These are phyloP conservation scores for Sebastes steindachneri DNA, from an alignment of 2,797 vertebrate species.

Conservation along the genomic window DNA sequence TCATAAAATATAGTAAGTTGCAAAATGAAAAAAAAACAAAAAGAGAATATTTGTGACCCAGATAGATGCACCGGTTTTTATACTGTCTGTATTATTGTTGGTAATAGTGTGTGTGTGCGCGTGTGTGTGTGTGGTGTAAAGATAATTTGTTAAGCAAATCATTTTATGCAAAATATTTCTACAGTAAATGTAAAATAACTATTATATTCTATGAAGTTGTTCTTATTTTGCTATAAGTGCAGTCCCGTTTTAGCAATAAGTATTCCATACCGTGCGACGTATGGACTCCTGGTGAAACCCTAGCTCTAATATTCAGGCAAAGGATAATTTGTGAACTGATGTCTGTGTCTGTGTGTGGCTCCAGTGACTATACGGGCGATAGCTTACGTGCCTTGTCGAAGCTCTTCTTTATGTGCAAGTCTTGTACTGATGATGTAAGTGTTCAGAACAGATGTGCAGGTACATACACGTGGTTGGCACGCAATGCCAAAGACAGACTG, in stretches of 20 bases:
- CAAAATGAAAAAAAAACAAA: not conserved
- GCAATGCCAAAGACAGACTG: slow-evolving; percentile 54
- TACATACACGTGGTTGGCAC: slow-evolving; percentile 31
- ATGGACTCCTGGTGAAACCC: slow-evolving; percentile 42
- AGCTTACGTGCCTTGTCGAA: slow-evolving; percentile 78
- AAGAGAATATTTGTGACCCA: slow-evolving; percentile 33
- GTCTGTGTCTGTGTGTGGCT: slow-evolving; percentile 63
- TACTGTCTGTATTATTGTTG: slow-evolving; percentile 69
- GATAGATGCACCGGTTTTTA: slow-evolving; percentile 69
- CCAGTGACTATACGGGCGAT: slow-evolving; percentile 49
- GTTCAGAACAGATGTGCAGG: slow-evolving; percentile 38
- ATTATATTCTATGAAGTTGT: slow-evolving; percentile 62
- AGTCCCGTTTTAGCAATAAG: slow-evolving; percentile 81
- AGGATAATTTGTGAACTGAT: slow-evolving; percentile 25
- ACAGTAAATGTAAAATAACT: slow-evolving; percentile 65
- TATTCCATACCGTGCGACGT: slow-evolving; percentile 58
- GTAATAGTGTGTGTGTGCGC: slow-evolving; percentile 1
- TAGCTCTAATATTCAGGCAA: slow-evolving; percentile 42
- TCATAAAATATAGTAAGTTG: slow-evolving; percentile 40
- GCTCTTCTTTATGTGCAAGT: slow-evolving; percentile 64
- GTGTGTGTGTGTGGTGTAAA: slow-evolving; percentile 57
- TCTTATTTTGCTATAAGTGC: slow-evolving; percentile 70
- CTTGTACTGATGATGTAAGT: slow-evolving; percentile 49
- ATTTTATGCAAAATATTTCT: slow-evolving; percentile 80
- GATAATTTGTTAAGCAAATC: slow-evolving; percentile 59